Percentiles rank a stretch among this genome's conserved stretches.
These are phyloP conservation scores for Diadema setosum DNA, from an alignment of 35 echinoderm and acorn worm species.

Conservation along the genomic window DNA sequence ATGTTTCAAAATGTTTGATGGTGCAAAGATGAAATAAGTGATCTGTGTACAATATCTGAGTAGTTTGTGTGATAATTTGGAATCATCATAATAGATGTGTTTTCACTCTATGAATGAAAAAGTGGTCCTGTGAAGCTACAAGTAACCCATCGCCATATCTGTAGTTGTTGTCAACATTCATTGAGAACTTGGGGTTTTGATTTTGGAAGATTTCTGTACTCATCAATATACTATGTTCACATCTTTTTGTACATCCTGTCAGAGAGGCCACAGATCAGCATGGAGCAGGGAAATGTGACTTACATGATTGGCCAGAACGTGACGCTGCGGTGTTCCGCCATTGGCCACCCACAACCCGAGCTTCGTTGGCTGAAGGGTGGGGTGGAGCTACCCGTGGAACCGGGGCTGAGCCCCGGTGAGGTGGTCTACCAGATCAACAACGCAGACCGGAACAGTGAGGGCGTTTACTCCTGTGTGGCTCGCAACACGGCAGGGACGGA, in stretches of 20 bases:
- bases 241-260: constrained; percentile 72
- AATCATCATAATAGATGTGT: too few species aligned
- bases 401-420: constrained; percentile 10
- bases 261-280: constrained; percentile 38
- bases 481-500: constrained; percentile 55
- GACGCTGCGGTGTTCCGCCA: constrained; percentile 60
- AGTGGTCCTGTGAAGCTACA: too few species aligned
- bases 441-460: constrained; percentile 5
- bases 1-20: too few species aligned
- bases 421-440: constrained; percentile 7
- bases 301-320: constrained; percentile 70
- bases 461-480: constrained; percentile 53
- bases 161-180: too few species aligned
- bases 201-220: too few species aligned
- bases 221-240: constrained; percentile 46
- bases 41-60: too few species aligned
- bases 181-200: too few species aligned
- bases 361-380: constrained; percentile 80
- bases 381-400: constrained; percentile 26
- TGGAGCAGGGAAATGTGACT: constrained; percentile 43
- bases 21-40: too few species aligned
- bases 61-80: too few species aligned
- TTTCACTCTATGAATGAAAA: too few species aligned
- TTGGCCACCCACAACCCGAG: constrained; percentile 58
- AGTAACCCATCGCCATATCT: too few species aligned